Evolutionary conservation across 92 coral and sea anemone genomes (phyloP).

Genomic region (Parazoanthus darwini): DNA sequence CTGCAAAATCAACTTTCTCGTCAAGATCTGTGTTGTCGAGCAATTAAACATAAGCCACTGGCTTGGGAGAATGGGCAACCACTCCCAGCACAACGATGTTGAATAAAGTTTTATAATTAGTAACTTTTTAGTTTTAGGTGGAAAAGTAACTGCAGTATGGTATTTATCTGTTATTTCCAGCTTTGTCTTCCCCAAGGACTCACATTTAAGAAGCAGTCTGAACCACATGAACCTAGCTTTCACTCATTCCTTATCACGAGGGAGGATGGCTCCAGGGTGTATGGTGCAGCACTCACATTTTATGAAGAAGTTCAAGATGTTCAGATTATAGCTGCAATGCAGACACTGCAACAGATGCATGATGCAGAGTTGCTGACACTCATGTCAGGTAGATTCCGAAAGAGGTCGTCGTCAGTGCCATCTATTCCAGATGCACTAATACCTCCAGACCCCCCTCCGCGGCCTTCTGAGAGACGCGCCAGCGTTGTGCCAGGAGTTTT

Average conservation of each 20-base stretch:
- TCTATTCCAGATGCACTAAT: slow-evolving; percentile 40
- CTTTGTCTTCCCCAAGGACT: slow-evolving; percentile 94
- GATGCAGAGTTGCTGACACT: slow-evolving; percentile 77
- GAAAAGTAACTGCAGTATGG: background rate
- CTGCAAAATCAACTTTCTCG: no score
- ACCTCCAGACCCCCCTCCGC: slow-evolving; percentile 49
- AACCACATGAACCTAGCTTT: slow-evolving; percentile 68
- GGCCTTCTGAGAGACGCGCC: slow-evolving; percentile 12
- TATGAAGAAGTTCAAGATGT: slow-evolving; percentile 80
- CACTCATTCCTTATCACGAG: slow-evolving; percentile 96
- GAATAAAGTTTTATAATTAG: no score
- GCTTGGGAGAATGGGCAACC: no score
- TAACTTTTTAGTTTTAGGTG: no score
- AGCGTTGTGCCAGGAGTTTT: slow-evolving; percentile 46
- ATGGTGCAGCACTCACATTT: slow-evolving; percentile 88
- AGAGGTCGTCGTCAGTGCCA: slow-evolving; percentile 74
- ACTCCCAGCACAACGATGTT: no score
- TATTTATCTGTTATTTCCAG: slow-evolving; percentile 47
- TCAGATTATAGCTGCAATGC: slow-evolving; percentile 90
- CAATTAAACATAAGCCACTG: no score
- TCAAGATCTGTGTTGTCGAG: no score
- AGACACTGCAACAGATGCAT: slow-evolving; percentile 89
- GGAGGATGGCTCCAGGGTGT: slow-evolving; percentile 93
- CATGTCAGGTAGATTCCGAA: slow-evolving; percentile 62
- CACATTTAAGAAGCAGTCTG: slow-evolving; percentile 80